Conservation (phyloP, 64 coral and sea anemone species). For the Porites australiensis region DNA sequence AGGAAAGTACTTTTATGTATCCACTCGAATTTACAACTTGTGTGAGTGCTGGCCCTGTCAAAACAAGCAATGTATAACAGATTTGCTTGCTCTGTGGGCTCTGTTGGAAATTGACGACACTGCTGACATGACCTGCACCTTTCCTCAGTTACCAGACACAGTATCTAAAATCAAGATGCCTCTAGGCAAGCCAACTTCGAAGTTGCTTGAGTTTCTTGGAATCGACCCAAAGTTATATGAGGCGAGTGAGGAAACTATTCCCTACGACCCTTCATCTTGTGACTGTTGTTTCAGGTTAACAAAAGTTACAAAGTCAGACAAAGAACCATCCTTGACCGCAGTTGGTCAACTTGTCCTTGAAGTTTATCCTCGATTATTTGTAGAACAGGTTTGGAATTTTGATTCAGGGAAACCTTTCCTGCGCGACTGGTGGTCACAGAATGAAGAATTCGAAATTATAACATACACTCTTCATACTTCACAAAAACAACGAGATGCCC, state of each 20-base stretch:
- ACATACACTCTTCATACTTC: no score
- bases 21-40: neutral
- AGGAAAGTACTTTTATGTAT: neutral
- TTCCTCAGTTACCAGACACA: no score
- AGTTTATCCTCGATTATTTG: neutral
- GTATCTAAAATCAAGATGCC: neutral
- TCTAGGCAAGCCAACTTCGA: neutral
- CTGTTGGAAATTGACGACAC: neutral
- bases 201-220: neutral
- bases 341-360: neutral
- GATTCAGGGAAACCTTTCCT: neutral
- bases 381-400: neutral
- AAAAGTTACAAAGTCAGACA: neutral
- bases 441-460: neutral
- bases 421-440: neutral
- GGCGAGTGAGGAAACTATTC: neutral
- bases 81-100: neutral
- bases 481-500: no score
- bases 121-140: neutral
- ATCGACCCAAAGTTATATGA: no score
- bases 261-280: neutral
- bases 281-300: neutral
- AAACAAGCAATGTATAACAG: neutral
- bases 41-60: neutral
- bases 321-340: neutral